phyloP scores from a whole-genome alignment of 2,888 invertebrate species.

The Andrena chrysosceles region DNA sequence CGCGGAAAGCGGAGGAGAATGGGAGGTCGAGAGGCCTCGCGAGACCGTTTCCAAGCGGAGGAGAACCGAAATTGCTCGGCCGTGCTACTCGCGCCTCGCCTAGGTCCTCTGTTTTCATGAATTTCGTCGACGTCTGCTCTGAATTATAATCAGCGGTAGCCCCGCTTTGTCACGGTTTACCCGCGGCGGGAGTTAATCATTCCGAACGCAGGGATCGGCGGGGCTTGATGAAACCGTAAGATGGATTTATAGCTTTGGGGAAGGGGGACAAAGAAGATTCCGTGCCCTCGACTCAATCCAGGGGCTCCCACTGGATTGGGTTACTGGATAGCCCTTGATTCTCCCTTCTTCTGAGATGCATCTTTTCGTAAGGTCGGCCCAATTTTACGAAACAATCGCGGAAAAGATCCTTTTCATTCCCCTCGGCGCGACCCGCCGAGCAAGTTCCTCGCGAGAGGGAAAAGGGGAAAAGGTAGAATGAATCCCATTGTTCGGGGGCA shows the following conservation, averaged over 20 bases:
- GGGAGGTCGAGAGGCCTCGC: constrained; percentile 68
- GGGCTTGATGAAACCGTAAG: constrained; percentile 59
- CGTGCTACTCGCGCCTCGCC: constrained; percentile 16
- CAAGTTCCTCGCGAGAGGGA: neutral
- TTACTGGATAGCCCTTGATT: constrained; percentile 11
- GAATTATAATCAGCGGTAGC: constrained; percentile 71
- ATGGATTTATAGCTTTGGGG: constrained; percentile 36
- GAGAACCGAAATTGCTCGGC: constrained; percentile 70
- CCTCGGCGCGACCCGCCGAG: neutral
- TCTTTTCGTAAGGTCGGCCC: neutral
- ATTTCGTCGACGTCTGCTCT: constrained; percentile 68
- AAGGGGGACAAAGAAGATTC: constrained; percentile 27
- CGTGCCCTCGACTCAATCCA: constrained; percentile 6
- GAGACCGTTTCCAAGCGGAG: constrained; percentile 69
- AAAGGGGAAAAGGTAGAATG: constrained; percentile 8
- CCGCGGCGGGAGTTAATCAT: constrained; percentile 63
- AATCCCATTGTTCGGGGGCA: constrained; percentile 30
- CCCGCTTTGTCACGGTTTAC: constrained; percentile 67
- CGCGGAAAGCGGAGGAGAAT: constrained; percentile 38
- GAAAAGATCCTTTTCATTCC: neutral
- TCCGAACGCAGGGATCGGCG: constrained; percentile 45
- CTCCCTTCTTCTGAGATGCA: constrained; percentile 2
- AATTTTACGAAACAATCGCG: constrained; percentile 40
- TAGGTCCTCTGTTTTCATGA: constrained; percentile 69
- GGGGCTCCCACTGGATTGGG: constrained; percentile 20